These are phyloP conservation scores for Myiothlypis coronata DNA, from an alignment of 2,797 vertebrate species.

Conservation along the genomic window DNA sequence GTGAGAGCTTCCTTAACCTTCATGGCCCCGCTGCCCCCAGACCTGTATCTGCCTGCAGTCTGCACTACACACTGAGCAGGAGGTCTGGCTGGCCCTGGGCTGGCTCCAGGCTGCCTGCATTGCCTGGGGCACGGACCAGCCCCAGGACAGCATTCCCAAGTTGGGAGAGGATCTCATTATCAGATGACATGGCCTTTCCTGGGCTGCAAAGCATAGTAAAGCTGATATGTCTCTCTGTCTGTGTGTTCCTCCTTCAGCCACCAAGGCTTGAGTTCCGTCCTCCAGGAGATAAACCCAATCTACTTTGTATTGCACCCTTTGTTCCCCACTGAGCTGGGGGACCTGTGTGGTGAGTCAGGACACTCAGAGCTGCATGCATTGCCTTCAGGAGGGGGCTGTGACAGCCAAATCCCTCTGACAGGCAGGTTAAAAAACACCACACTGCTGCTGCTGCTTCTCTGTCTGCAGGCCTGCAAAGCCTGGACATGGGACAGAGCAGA, in stretches of 20 bases:
- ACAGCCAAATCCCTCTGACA: background rate
- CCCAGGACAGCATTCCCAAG: background rate
- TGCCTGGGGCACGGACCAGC: background rate
- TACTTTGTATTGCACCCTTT: background rate
- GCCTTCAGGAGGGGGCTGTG: background rate
- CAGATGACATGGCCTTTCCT: background rate
- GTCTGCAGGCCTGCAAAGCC: background rate
- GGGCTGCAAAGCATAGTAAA: background rate
- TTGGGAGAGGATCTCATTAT: background rate
- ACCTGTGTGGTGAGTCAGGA: background rate
- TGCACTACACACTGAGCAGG: too few relatives aligned
- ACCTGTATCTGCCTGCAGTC: background rate
- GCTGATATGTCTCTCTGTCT: background rate
- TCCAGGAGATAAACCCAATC: background rate
- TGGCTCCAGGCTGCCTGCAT: background rate
- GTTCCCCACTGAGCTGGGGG: background rate
- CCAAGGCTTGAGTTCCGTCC: background rate
- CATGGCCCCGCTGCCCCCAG: background rate
- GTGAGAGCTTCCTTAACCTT: fast-evolving
- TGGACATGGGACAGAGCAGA: background rate
- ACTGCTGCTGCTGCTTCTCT: background rate
- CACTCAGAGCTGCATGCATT: background rate
- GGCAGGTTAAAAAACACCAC: background rate
- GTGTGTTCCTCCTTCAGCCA: background rate
- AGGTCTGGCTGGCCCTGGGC: background rate